Evolutionary conservation across 2,797 vertebrate species (phyloP), one percentile per base, ranked within the genome.

Genomic region (Melanotaenia maccullochi): DNA sequence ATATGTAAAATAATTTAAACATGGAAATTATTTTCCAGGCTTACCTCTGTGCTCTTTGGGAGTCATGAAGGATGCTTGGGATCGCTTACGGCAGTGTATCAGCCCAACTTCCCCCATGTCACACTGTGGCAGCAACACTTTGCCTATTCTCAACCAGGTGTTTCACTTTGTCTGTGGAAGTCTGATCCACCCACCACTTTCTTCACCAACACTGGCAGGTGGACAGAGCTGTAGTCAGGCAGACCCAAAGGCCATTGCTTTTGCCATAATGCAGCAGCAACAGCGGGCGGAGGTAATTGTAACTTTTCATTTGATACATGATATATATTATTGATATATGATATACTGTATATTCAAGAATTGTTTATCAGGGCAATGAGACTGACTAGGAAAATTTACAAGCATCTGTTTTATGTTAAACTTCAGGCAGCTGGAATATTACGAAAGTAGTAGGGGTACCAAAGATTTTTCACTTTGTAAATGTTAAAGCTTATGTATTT

Each of bases 11-110:
- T 28, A 12, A 0, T 47, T 13, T 24, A 40, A 40, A 54, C 3
- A 42, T 9, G 0, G 0, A 56, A 56, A 35, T 49, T 54, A 13
- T 61, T 11, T 60, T 78, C 3, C 77, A 96, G 95, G 90, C 6
- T 79, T 94, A 71, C 94, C 95, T 11, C 84, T 95, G 16, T 96
- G 95, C 74, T 95, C 95, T 65, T 84, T 95, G 79, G 94, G 93
- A 18, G 93, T 96, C 76, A 95, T 96, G 95, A 96, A 94, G 83
- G 95, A 94, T 2, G 95, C 95, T 1, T 96, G 95, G 95, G 94
- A 95, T 78, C 89, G 94, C 36, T 84, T 95, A 56, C 89, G 94
- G 3, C 94, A 95, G 89, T 95, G 95, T 51, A 95, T 95, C 87
- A 95, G 92, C 74, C 94, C 94, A 0, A 81, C 83, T 60, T 73